phyloP scores from a whole-genome alignment of 1,140 invertebrate genomes.

The Oryzaephilus surinamensis region DNA sequence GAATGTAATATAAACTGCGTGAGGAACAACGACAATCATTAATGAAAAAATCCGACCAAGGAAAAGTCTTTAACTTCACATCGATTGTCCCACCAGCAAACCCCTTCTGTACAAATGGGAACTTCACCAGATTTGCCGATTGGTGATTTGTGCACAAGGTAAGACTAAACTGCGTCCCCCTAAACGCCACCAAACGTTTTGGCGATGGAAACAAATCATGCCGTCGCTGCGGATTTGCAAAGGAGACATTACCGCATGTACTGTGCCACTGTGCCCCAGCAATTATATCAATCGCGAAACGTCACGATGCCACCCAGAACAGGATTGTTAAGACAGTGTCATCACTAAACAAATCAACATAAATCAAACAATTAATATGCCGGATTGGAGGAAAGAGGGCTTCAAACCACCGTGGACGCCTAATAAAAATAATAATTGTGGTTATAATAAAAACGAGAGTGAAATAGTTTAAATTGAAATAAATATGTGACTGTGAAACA shows the following conservation, averaged over 20 bases:
- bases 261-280: constrained; percentile 26
- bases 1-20: too few species aligned
- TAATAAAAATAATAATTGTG: too few species aligned
- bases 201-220: constrained; percentile 19
- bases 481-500: too few species aligned
- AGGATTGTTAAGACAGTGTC: too few species aligned
- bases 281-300: too few species aligned
- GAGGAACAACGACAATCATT: not conserved
- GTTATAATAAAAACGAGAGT: too few species aligned
- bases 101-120: constrained; percentile 24
- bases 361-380: too few species aligned
- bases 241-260: constrained; percentile 29
- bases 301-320: too few species aligned
- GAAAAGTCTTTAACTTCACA: constrained; percentile 8
- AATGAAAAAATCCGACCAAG: constrained; percentile 7
- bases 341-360: too few species aligned
- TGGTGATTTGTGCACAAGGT: constrained; percentile 36
- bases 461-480: too few species aligned
- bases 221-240: constrained; percentile 16
- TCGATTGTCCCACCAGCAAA: constrained; percentile 2
- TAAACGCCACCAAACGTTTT: constrained; percentile 22
- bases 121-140: constrained; percentile 28
- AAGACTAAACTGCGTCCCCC: constrained; percentile 27
- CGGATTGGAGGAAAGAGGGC: too few species aligned
- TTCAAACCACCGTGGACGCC: too few species aligned